Percentiles rank a stretch among this genome's conserved stretches.
phyloP scores from a whole-genome alignment of 2,797 vertebrate species.

The Sebastes oblongus region DNA sequence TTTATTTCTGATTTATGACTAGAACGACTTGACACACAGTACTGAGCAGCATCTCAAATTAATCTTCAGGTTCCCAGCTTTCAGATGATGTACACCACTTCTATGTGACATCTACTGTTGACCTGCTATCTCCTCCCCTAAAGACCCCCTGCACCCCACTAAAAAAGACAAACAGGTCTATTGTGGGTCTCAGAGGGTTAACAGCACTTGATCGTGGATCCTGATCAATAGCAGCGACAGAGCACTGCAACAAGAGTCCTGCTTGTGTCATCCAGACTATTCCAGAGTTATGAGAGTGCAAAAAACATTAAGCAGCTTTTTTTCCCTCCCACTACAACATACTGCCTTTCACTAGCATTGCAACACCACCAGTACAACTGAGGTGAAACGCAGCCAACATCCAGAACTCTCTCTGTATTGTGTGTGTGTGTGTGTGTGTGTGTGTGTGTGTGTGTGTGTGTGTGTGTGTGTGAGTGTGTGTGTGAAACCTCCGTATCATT shows the following conservation, averaged over 20 bases:
- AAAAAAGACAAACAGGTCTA: no score
- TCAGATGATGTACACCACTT: no score
- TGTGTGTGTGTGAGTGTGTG: no score
- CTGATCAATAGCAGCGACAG: background rate
- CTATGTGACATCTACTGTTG: no score
- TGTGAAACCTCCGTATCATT: slow-evolving; percentile 8
- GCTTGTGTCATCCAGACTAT: slow-evolving; percentile 35
- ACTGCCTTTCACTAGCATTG: slow-evolving; percentile 19
- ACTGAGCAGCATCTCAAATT: no score
- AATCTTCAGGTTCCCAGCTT: no score
- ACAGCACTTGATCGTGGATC: background rate
- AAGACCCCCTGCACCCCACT: no score
- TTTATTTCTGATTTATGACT: no score
- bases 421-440: background rate
- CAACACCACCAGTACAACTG: slow-evolving; percentile 24
- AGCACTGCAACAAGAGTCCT: slow-evolving; percentile 26
- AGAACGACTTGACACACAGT: no score
- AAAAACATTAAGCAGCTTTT: slow-evolving; percentile 13
- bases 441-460: background rate
- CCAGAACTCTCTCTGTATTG: slow-evolving; percentile 50
- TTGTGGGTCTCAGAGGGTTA: background rate
- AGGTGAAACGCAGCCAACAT: slow-evolving; percentile 34
- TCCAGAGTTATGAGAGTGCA: slow-evolving; percentile 28
- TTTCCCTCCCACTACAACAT: background rate
- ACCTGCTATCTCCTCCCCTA: no score